Conservation (phyloP, 2,888 invertebrate species). For the Gastracanthus pulcherrimus region DNA sequence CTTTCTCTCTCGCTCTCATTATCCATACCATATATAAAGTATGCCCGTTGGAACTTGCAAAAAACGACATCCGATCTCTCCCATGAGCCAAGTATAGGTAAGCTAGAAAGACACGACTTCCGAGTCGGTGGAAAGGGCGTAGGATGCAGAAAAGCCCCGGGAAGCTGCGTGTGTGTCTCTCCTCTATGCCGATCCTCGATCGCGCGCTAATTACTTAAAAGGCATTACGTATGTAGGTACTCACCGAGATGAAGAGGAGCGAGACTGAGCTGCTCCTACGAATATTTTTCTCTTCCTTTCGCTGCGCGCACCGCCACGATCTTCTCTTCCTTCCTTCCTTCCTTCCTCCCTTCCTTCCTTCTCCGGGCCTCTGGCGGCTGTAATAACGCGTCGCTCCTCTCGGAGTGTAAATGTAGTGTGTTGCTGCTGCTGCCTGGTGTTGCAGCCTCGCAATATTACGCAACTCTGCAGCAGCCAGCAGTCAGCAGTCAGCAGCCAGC, state of each 20-base stretch:
- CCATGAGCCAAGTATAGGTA: too few species aligned
- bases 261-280: slow-evolving; percentile 44
- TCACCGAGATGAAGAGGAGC: slow-evolving; percentile 53
- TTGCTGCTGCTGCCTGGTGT: neutral
- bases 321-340: neutral
- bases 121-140: too few species aligned
- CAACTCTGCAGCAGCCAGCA: too few species aligned
- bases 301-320: neutral
- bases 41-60: too few species aligned
- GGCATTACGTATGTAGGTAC: slow-evolving; percentile 1
- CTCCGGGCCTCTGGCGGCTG: neutral
- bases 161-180: too few species aligned
- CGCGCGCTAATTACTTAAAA: neutral
- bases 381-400: neutral
- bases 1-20: too few species aligned
- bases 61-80: too few species aligned
- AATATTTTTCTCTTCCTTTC: neutral
- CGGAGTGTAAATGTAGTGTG: neutral
- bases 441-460: slow-evolving; percentile 49
- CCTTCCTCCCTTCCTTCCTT: neutral
- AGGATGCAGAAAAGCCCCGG: too few species aligned
- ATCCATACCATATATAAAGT: too few species aligned
- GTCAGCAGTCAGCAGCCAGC: too few species aligned
- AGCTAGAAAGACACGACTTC: too few species aligned
- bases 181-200: too few species aligned